Base-by-base conservation (phyloP, 2,797 vertebrate species). In the Xerus rutilus region DNA sequence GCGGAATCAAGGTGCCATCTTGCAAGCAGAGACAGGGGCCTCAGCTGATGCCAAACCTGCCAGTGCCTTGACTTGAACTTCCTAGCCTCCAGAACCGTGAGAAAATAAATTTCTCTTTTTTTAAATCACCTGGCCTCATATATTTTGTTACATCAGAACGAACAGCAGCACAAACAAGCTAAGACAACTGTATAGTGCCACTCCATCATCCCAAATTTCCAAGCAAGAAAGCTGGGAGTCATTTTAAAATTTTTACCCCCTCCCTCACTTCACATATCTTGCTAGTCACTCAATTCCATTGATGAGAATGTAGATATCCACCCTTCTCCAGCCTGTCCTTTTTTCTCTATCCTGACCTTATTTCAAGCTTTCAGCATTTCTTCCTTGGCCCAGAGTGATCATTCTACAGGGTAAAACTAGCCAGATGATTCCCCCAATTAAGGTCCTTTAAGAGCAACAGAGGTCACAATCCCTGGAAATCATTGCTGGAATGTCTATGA, bases 341-440 rank as follows among this genome's bases (percentile, higher is more conserved):
- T 62, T 35, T 73, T 92, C 45, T 69, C 35, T 47, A 47, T 35
- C 32, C 10, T 13, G 8, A 74, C 28, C 21, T 67, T 67, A 57
- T 72, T 45, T 39, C 23, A 85, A 70, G 47, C 15, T n/a, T 85
- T 90, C 35, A 74, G 21, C 7, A 70, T 84, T 64, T 74, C 52
- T 89, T 54, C n/a, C 14, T 28, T 70, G 6, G 15, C 4, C 2
- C 72, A 72, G 2, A 87, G n/a, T 32, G 20, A 72, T 89, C 49
- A 85, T 92, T 85, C 72, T 86, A 59, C 89, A 73, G 25, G 7
- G 21, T n/a, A 59, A 91, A 32, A 83, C 47, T 57, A 82, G 74
- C 21, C 49, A 74, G 4, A 2, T 32, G 35, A 72, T 83, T 77
- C 32, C 74, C 20, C 78, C 64, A 20, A 35, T 43, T 65, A 72